Base-by-base conservation (phyloP, 2,797 vertebrate species). In the Characodon lateralis region DNA sequence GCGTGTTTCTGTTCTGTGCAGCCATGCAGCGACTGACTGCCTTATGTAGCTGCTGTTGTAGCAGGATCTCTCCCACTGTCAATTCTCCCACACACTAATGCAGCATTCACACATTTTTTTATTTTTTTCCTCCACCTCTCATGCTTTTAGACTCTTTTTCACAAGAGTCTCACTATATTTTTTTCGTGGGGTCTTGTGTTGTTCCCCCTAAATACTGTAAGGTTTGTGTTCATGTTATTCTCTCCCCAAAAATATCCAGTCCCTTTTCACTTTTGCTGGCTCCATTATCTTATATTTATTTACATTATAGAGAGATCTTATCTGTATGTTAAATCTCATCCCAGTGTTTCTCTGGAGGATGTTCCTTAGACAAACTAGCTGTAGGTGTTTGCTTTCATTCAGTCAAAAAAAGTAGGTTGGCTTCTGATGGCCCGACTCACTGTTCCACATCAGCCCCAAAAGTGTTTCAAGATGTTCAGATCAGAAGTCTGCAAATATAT, bases 21-120 rank as follows among this genome's bases (percentile, higher is more conserved):
- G 72, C 71, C 83, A 80, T 76, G 80, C 71, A 22, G 76, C 82
- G 80, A 79, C 74, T 83, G 72, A 81, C 79, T 24, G 66, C 79
- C 76, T 81, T 89, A 70, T 76, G 79, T 86, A 14, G 86, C 83
- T 78, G 74, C 83, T 76, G 81, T 77, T 82, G 53, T 65, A 50
- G 26, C 56, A 24, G 31, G 61, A 9, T 41, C 35, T 63, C 31
- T 76, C 71, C 61, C 77, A 82, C 77, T 70, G 50, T 78, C 81
- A 77, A 46, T 72, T 63, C 13, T 8, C 73, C 58, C 58, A 74
- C 73, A 24, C 58, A 24, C 26, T 31, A 35, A 39, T 76, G 46
- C 79, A 56, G 26, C 70, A 85, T 85, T 87, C 78, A 84, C 74
- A 79, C 50, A 72, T 77, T 71, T 63, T 61, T 58, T 70, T 68